phyloP scores from a whole-genome alignment of 2,113 vertebrate genomes.

The Helogale parvula region DNA sequence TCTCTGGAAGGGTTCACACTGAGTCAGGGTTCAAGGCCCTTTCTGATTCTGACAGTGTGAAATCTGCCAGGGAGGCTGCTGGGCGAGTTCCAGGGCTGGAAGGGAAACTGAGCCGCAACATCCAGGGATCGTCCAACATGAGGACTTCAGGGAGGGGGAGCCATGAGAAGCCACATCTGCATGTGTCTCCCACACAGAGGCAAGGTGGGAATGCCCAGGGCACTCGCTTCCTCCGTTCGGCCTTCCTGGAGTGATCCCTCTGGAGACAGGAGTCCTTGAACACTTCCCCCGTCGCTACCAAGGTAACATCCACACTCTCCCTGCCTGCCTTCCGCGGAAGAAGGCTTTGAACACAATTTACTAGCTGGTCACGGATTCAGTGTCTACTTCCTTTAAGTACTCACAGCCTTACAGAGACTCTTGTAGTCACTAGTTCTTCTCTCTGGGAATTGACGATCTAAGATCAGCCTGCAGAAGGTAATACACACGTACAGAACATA shows the following conservation, averaged over 20 bases:
- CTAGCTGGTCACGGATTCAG: neutral
- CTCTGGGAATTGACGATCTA: neutral
- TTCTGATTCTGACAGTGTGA: neutral
- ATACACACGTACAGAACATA: neutral
- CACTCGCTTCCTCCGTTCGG: neutral
- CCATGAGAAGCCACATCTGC: rapidly evolving
- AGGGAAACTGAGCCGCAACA: neutral
- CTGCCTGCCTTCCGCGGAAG: no score
- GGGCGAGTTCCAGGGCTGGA: neutral
- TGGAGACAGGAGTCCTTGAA: neutral
- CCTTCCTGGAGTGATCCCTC: neutral
- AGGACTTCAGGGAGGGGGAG: neutral
- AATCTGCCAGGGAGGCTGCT: neutral
- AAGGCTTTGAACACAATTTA: neutral
- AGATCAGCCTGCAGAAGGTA: neutral
- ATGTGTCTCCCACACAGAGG: neutral
- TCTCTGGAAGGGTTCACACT: neutral
- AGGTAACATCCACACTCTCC: no score
- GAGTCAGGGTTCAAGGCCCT: neutral
- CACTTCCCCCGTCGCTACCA: neutral
- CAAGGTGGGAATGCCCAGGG: neutral
- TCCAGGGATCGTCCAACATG: neutral
- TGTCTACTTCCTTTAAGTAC: neutral
- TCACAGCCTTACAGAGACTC: neutral
- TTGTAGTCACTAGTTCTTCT: neutral